Base-by-base conservation (phyloP, 2,113 vertebrate genomes). In the Leptobrachium leishanense region DNA sequence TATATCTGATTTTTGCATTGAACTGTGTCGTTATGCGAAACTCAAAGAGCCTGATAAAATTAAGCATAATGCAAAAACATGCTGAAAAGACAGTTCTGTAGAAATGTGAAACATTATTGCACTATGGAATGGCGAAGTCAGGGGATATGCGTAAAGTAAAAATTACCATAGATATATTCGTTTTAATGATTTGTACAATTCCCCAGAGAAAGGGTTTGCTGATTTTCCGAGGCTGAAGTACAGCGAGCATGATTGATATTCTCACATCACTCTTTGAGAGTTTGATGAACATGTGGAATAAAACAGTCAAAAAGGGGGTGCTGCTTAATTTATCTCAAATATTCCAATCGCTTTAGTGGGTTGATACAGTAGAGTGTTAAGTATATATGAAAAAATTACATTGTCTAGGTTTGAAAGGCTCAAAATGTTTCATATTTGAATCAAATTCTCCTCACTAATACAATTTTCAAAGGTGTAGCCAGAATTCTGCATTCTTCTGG, bases 1-100 rank as follows among this genome's bases (percentile, higher is more conserved):
- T 93, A 92, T 92, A 92, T 93, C 92, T 89, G 91, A 85, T 91
- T 91, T 80, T 89, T 89, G 89, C 89, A 91, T 87, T 91, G 91
- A 92, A 89, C 90, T 92, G 89, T 90, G 90, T 92, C 88, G 50
- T 93, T 92, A 92, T 82, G 86, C 78, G 85, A 87, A 91, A 77
- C 89, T 85, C 84, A 85, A 87, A 91, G 92, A 88, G 89, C 89
- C 87, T 86, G 87, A 87, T 81, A 84, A 86, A 90, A 93, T 93
- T 89, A 93, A 89, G 88, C 90, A 65, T 91, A 93, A 92, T 92
- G 91, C 73, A 54, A 84, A 93, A 93, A 92, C 84, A 90, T 90
- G 92, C 92, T 93, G 92, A 92, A 91, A 91, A 90, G 91, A 90
- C 91, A 91, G 85, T 91, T 91, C 88, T 92, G 88, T 79, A 64